Percentiles rank a stretch among this genome's conserved stretches.
phyloP scores from a whole-genome alignment of 1,140 invertebrate genomes.

The Pseudomyrmex sp. region DNA sequence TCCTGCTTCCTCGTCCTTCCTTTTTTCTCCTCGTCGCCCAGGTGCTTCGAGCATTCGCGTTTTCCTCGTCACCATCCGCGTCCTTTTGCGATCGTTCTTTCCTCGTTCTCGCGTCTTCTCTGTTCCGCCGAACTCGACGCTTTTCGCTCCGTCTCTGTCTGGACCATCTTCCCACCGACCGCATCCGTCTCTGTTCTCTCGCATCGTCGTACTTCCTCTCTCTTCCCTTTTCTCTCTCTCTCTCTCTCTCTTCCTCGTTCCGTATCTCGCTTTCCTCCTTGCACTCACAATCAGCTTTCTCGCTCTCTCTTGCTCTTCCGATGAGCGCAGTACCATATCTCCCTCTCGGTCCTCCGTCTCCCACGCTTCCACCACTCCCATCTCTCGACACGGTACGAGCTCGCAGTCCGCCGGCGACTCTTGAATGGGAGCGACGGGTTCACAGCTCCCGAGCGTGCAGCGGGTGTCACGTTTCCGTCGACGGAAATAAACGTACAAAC shows the following conservation, averaged over 20 bases:
- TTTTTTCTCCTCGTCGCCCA: slow-evolving; percentile 41
- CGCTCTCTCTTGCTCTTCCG: slow-evolving; percentile 65
- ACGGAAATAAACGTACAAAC: slow-evolving; percentile 66
- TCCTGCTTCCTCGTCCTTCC: slow-evolving; percentile 7
- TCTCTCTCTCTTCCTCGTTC: slow-evolving; percentile 17
- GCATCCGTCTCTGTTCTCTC: slow-evolving; percentile 40
- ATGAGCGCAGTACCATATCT: slow-evolving; percentile 36
- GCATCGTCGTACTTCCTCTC: neutral
- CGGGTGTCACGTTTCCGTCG: slow-evolving; percentile 73
- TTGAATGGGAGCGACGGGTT: slow-evolving; percentile 77
- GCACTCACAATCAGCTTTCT: slow-evolving; percentile 53
- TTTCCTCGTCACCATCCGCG: slow-evolving; percentile 41
- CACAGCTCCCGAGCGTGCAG: slow-evolving; percentile 48
- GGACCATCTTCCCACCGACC: neutral
- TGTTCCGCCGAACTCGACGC: slow-evolving; percentile 16
- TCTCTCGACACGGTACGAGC: slow-evolving; percentile 73
- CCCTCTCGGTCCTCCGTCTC: slow-evolving; percentile 53
- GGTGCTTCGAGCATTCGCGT: slow-evolving; percentile 37
- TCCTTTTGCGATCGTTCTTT: slow-evolving; percentile 16
- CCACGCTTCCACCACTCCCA: slow-evolving; percentile 75
- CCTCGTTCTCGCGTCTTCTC: slow-evolving; percentile 20
- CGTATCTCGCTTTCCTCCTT: slow-evolving; percentile 47
- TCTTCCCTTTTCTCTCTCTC: slow-evolving; percentile 4
- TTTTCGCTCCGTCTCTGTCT: slow-evolving; percentile 20
- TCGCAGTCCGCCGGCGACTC: slow-evolving; percentile 83